These are phyloP conservation scores for Agrypnia vestita DNA, from an alignment of 1,140 invertebrate genomes.

Conservation along the genomic window DNA sequence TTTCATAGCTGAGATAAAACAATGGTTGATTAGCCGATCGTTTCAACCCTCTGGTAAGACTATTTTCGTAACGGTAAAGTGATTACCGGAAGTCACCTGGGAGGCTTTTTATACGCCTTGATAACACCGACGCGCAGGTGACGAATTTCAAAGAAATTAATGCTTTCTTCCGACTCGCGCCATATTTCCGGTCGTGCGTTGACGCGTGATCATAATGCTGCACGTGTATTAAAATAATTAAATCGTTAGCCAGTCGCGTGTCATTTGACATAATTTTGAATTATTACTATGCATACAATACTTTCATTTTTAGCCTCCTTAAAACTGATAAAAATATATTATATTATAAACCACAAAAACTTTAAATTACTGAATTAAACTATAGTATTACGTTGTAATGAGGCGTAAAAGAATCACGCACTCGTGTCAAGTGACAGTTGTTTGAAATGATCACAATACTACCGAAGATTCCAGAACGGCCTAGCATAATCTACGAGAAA, in stretches of 20 bases:
- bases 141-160: background rate
- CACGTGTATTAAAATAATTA: background rate
- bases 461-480: too few relatives aligned
- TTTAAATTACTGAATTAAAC: too few relatives aligned
- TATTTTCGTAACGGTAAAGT: background rate
- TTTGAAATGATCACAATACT: too few relatives aligned
- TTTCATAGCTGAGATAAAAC: background rate
- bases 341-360: background rate
- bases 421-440: too few relatives aligned
- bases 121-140: conserved; percentile 10
- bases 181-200: background rate
- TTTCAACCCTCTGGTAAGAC: background rate
- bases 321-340: background rate
- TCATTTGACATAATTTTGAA: background rate
- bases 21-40: background rate
- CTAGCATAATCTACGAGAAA: too few relatives aligned
- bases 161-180: conserved; percentile 1
- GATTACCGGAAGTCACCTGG: conserved; percentile 7
- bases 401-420: too few relatives aligned
- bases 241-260: background rate
- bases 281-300: background rate
- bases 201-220: too few relatives aligned
- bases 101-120: background rate
- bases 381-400: too few relatives aligned
- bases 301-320: too few relatives aligned